A percentile compares a stretch with the other conserved stretches of the same genome.
These are phyloP conservation scores for Solenodon paradoxus DNA, from an alignment of 2,113 vertebrate species.

Conservation along the genomic window DNA sequence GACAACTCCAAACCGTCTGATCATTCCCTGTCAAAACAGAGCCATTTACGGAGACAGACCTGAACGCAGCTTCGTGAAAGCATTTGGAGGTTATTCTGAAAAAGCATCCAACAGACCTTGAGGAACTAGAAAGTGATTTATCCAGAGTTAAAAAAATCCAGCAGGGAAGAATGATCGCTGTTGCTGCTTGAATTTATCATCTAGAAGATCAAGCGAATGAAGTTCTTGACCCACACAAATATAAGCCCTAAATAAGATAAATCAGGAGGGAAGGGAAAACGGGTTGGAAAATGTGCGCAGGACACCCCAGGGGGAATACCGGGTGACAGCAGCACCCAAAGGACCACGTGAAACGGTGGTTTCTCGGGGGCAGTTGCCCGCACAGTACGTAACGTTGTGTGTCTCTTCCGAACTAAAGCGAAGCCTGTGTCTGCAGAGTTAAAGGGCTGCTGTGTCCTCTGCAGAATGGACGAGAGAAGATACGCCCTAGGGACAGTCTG, in stretches of 20 bases:
- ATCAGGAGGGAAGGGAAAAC: not conserved
- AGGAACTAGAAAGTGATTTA: not conserved
- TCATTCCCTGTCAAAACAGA: not conserved
- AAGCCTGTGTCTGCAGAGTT: not conserved
- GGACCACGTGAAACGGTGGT: accelerated
- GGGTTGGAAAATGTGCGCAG: not conserved
- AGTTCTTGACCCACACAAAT: not conserved
- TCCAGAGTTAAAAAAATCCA: not conserved
- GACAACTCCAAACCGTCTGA: not conserved
- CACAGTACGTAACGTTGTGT: not conserved
- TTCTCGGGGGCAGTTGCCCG: no score
- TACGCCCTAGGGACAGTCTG: not conserved
- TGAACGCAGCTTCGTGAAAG: not conserved
- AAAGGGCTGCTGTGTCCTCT: not conserved
- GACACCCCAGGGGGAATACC: not conserved
- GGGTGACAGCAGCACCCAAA: not conserved
- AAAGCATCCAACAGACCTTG: not conserved
- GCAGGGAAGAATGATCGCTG: not conserved
- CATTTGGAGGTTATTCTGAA: not conserved
- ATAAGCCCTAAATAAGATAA: not conserved
- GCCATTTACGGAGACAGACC: not conserved
- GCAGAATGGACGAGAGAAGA: not conserved
- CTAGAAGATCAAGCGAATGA: not conserved
- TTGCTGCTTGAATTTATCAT: not conserved
- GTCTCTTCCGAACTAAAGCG: not conserved